Percentiles rank a stretch among this genome's conserved stretches.
These are phyloP conservation scores for Hemichromis elongatus DNA, from an alignment of 2,113 vertebrate genomes.

Conservation along the genomic window DNA sequence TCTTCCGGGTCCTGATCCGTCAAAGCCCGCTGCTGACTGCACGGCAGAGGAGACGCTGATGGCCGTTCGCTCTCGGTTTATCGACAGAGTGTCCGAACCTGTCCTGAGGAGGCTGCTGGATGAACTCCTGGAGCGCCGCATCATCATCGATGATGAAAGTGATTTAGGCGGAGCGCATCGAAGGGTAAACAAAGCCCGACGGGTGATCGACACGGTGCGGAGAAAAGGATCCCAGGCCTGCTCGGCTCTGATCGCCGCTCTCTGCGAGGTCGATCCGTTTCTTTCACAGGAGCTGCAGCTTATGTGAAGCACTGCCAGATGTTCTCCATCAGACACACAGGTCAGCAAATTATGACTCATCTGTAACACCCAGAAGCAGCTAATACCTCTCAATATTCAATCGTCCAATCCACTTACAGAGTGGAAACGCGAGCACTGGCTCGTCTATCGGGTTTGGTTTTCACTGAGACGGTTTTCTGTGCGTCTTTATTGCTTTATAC, in stretches of 20 bases:
- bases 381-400: neutral
- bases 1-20: neutral
- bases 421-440: neutral
- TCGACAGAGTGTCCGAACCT: rapidly evolving
- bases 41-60: neutral
- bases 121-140: neutral
- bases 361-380: neutral
- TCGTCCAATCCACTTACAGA: neutral
- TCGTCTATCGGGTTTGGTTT: neutral
- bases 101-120: neutral
- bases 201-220: neutral
- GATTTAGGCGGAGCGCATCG: neutral
- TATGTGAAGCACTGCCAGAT: neutral
- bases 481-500: neutral
- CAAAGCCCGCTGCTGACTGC: neutral
- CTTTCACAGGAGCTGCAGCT: neutral
- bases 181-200: neutral
- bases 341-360: neutral
- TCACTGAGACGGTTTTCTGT: neutral
- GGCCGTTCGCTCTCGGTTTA: rapidly evolving
- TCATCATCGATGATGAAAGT: neutral
- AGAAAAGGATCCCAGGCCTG: neutral
- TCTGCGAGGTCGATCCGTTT: neutral
- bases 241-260: neutral
- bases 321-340: neutral